Evolutionary conservation across 2,797 vertebrate species (phyloP).

Genomic region (Lemur catta): DNA sequence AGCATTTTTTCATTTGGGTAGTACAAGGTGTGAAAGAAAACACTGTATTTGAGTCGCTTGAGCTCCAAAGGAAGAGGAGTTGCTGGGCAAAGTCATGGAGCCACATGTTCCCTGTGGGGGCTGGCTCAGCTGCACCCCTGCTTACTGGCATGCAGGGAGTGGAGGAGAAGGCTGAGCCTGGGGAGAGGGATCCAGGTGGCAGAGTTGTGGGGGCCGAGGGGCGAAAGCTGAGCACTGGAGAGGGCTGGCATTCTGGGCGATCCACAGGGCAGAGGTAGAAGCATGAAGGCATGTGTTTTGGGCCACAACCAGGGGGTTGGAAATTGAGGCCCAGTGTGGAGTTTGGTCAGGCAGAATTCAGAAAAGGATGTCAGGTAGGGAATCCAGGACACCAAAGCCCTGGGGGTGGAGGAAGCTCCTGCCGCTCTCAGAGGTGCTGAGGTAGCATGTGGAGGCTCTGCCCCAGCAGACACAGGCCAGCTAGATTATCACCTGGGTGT

Average conservation of each 20-base stretch:
- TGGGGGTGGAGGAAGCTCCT: not conserved
- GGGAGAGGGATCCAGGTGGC: not conserved
- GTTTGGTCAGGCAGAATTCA: not conserved
- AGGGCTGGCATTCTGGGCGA: not conserved
- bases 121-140: not conserved
- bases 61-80: not conserved
- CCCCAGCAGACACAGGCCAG: not conserved
- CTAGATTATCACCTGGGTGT: not conserved
- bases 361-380: not conserved
- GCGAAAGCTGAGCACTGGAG: not conserved
- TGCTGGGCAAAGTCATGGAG: not conserved
- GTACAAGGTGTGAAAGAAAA: not conserved
- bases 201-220: not conserved
- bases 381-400: not conserved
- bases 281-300: not conserved
- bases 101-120: not conserved
- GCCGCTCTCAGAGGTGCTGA: not conserved
- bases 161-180: not conserved
- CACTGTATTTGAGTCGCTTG: not conserved
- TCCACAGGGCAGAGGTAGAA: not conserved
- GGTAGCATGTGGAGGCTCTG: not conserved
- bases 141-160: not conserved
- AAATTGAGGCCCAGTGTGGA: not conserved
- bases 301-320: not conserved
- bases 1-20: not conserved